Evolutionary conservation across 2,113 vertebrate genomes (phyloP).

Genomic region (Patagioenas fasciata): DNA sequence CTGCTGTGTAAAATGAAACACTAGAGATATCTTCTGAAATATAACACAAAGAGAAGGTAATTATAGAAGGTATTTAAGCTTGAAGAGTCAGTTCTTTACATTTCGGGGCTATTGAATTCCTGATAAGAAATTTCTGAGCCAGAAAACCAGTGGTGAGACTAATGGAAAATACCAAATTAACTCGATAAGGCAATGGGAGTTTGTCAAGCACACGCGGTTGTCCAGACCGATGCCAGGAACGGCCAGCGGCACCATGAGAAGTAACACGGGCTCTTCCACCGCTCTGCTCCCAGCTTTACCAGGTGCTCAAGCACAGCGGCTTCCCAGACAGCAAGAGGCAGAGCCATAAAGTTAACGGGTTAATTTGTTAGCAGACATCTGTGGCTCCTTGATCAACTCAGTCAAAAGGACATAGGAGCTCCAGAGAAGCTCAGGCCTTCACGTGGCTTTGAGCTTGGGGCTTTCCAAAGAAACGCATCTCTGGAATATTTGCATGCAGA

Average conservation of each 20-base stretch:
- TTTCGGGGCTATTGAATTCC: neutral
- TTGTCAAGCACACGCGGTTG: neutral
- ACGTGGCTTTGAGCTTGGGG: neutral
- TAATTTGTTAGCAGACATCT: neutral
- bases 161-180: neutral
- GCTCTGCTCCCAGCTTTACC: neutral
- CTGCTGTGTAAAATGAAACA: neutral
- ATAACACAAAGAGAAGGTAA: neutral
- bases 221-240: neutral
- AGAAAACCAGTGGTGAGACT: neutral
- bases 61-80: neutral
- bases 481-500: neutral
- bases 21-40: neutral
- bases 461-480: neutral
- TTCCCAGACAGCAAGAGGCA: neutral
- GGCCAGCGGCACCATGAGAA: neutral
- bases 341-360: neutral
- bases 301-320: neutral
- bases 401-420: neutral
- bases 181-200: neutral
- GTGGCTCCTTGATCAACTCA: neutral
- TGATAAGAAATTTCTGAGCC: neutral
- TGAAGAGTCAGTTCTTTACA: neutral
- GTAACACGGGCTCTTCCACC: neutral
- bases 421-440: neutral